phyloP scores from a whole-genome alignment of 2,888 invertebrate species.

The Anorthoa munda region DNA sequence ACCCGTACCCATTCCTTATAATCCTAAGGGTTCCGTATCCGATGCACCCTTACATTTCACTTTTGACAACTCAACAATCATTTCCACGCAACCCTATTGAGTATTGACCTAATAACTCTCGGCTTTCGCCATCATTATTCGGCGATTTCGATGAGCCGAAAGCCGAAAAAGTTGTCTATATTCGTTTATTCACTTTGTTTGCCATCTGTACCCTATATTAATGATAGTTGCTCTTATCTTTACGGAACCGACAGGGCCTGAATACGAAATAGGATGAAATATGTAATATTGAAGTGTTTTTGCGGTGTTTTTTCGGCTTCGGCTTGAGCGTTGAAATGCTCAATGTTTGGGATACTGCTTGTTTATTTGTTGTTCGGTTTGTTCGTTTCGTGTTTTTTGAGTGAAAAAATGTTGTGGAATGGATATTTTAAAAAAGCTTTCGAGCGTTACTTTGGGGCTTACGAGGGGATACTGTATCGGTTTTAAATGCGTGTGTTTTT shows the following conservation, averaged over 20 bases:
- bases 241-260: constrained; percentile 62
- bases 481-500: constrained; percentile 27
- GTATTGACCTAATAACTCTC: constrained; percentile 70
- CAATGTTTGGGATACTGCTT: constrained; percentile 55
- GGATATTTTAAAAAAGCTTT: constrained; percentile 57
- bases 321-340: constrained; percentile 54
- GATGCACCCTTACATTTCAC: constrained; percentile 55
- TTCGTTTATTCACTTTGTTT: constrained; percentile 77
- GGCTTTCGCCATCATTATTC: constrained; percentile 60
- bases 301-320: constrained; percentile 57
- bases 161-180: constrained; percentile 75
- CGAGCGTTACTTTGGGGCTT: constrained; percentile 33
- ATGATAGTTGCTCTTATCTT: constrained; percentile 77
- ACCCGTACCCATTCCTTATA: constrained; percentile 37
- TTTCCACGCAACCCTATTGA: constrained; percentile 68
- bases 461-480: constrained; percentile 1
- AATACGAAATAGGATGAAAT: constrained; percentile 74
- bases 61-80: constrained; percentile 68
- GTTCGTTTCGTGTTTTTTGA: constrained; percentile 45
- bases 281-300: constrained; percentile 64
- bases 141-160: constrained; percentile 64
- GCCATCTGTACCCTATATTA: constrained; percentile 74
- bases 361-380: constrained; percentile 59
- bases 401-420: constrained; percentile 45
- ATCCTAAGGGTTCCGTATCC: constrained; percentile 44